These are phyloP conservation scores for Dinomys branickii DNA, from an alignment of 2,113 vertebrate species.

Conservation along the genomic window DNA sequence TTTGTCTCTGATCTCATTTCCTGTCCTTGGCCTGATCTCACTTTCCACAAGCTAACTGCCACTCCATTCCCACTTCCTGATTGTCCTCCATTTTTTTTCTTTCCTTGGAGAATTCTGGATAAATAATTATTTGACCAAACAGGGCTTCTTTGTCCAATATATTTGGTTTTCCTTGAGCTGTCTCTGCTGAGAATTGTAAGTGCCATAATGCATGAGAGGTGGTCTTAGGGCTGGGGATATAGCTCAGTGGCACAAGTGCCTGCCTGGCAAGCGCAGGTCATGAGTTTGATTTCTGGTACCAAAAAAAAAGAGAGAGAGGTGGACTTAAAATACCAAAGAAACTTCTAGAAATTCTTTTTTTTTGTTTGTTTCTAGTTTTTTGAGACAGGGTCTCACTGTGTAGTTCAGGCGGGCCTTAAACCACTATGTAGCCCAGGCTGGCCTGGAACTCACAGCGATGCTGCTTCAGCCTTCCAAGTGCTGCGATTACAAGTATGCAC, in stretches of 20 bases:
- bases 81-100: constrained; percentile 64
- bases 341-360: not conserved
- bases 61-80: constrained; percentile 54
- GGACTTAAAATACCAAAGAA: not conserved
- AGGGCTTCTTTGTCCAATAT: constrained; percentile 31
- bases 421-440: not conserved
- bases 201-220: not conserved
- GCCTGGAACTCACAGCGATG: not conserved
- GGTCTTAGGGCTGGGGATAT: not conserved
- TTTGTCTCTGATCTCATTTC: constrained; percentile 67
- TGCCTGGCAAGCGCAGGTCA: too few species aligned
- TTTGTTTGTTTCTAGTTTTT: not conserved
- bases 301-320: not conserved
- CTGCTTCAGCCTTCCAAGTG: not conserved
- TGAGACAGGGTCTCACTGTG: not conserved
- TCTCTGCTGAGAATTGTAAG: constrained; percentile 42
- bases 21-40: constrained; percentile 60
- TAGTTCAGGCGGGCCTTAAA: not conserved
- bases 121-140: constrained; percentile 45
- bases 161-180: constrained; percentile 31
- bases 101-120: constrained; percentile 55
- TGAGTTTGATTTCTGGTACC: too few species aligned
- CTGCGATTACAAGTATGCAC: not conserved
- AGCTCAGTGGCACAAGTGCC: too few species aligned
- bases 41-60: constrained; percentile 65